Base-by-base conservation (phyloP, 2,113 vertebrate genomes). In the Apodemus speciosus region DNA sequence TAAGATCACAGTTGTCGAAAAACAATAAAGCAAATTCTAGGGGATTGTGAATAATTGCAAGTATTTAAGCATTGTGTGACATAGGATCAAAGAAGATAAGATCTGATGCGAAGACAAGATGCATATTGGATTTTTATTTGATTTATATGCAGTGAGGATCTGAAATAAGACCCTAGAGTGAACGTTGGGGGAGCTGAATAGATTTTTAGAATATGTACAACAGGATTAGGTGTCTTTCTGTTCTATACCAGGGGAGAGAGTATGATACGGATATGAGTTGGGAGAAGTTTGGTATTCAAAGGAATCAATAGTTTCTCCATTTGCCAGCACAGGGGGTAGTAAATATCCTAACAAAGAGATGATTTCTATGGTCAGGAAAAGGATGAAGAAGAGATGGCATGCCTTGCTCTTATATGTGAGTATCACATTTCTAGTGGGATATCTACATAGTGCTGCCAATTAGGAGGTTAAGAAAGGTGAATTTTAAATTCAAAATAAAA, bases 1-100 rank as follows among this genome's bases (percentile, higher is more conserved):
- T 49, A 62, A 51, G 83, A 5, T 86, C 69, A 66, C 4, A 88
- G 30, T 46, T n/a, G 0, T 38, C 73, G 60, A 58, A 77, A 77
- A 83, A 80, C 58, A 89, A 51, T 73, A 72, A 94, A 46, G n/a
- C 18, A 64, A 71, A 32, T 76, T 93, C 38, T 91, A n/a, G 20
- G 40, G 72, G 64, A 89, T 72, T 85, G 11, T 84, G 85, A 95
- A 73, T 73, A 80, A 93, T 58, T 77, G 30, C 30, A 38, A 64
- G 9, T 46, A 77, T 77, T 76, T 80, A 89, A 95, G 62, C 23
- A 25, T 2, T 40, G 16, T 43, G 69, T 25, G 23, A 83, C 49
- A 9, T 1, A 64, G n/a, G 51, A 15, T 62, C 7, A 72, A 46
- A 68, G 77, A 46, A 76, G 53, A 86, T 23, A 13, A 66, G 53